Base-by-base conservation (phyloP, 2,113 vertebrate genomes). In the Hemiprocne comata region DNA sequence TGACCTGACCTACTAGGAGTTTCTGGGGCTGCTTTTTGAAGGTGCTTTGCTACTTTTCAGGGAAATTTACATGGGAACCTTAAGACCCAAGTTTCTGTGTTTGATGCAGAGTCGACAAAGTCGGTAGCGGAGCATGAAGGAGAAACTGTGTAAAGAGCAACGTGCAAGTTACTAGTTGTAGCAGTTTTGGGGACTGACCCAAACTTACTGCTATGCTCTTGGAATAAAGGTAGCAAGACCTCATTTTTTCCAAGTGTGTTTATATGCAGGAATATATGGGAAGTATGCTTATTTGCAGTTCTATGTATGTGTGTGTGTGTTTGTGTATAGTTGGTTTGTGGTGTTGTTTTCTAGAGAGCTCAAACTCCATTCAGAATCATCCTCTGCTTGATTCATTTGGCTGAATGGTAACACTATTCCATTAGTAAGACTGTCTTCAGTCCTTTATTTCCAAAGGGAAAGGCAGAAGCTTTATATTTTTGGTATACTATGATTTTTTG, bases 181-280 rank as follows among this genome's bases (percentile, higher is more conserved):
- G 25, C 2, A 2, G 5, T 70, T 74, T 28, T 20, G 11, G 6
- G 10, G 10, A 51, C 21, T 1, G 0, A 28, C 15, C 2, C 46
- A 42, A 14, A n/a, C 6, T 73, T 65, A 40, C 0, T 65, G 13
- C 11, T 51, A 1, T 8, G 10, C 18, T 61, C 28, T 53, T 73
- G 50, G 42, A 11, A 80, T 57, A 90, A 72, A 71, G 36, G 26
- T 55, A 48, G 38, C 13, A 76, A 40, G 18, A 60, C 25, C 2
- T 69, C 20, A 7, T 60, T 73, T 83, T 91, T 81, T 46, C 17
- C 15, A 33, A 19, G 13, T 26, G 2, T 83, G 3, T 25, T 3
- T 65, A 19, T 42, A 38, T 34, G 14, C 28, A 72, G 16, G 21
- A 50, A 13, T 81, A 38, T 33, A 34, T 33, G 9, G 2, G 64